Base-by-base conservation (phyloP, 2,113 vertebrate genomes). In the Chionis minor region DNA sequence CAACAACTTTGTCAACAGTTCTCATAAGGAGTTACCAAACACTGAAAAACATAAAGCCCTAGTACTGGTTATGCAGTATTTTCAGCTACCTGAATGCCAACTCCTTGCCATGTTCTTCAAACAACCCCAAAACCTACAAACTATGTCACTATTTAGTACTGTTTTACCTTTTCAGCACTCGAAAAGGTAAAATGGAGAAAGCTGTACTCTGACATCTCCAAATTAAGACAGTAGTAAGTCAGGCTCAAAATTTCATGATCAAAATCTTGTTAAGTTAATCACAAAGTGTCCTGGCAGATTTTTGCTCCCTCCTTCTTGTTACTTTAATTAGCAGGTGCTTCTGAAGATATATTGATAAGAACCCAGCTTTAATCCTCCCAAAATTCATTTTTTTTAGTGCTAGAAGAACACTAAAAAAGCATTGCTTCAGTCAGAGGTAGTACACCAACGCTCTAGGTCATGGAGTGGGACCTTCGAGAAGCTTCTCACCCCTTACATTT, bases 401-500 rank as follows among this genome's bases (percentile, higher is more conserved):
- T 44, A 33, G 19, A 63, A 65, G 3, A 69, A 47, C 16, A 47
- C 35, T 16, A 8, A 30, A 28, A 21, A 66, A 42, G 12, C 4
- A 5, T 33, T 54, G 18, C 30, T 44, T 38, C 30, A 45, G 35
- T 51, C 45, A 79, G 61, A 73, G 20, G 17, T 17, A 20, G 26
- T 12, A 42, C 6, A 35, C 8, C 5, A 7, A 11, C n/a, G 24
- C 24, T 14, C 8, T 2, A 4, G 27, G 23, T 44, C 3, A 2
- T 3, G 4, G 30, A 47, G 30, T 69, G 3, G 12, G 30, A 59
- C 28, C 49, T 40, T 30, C 2, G 3, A 75, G 45, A 70, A 33
- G 12, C 24, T 17, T 21, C 55, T 38, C 45, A 30, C 8, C 33
- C 19, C 11, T 14, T 56, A n/a, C 30, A 26, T 77, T 80, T 23